phyloP scores from a whole-genome alignment of 1,140 invertebrate species.

The Scaptomyza hsui region DNA sequence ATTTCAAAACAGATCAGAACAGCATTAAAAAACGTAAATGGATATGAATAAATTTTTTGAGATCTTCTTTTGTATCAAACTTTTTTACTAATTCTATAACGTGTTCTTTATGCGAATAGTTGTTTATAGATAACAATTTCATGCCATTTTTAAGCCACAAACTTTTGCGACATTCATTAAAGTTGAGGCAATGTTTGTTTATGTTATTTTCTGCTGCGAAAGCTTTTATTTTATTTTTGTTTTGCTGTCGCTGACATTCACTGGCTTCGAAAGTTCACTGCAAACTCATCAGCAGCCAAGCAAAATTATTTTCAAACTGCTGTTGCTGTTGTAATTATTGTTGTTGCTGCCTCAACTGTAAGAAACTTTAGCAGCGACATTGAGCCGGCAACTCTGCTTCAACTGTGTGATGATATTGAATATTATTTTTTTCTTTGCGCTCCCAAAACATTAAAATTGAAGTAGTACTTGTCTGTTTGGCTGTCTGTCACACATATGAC shows the following conservation, averaged over 20 bases:
- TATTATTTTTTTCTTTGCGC: conserved; percentile 3
- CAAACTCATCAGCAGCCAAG: conserved; percentile 57
- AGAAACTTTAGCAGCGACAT: conserved; percentile 57
- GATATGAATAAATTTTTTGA: conserved; percentile 2
- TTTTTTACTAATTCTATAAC: neutral
- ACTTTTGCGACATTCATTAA: conserved; percentile 57
- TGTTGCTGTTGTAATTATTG: conserved; percentile 34
- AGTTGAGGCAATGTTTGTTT: conserved; percentile 52
- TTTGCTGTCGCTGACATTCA: conserved; percentile 43
- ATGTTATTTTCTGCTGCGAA: conserved; percentile 12
- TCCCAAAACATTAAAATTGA: conserved; percentile 53
- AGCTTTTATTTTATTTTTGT: conserved; percentile 22
- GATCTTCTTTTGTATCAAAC: conserved; percentile 19
- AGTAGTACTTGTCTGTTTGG: conserved; percentile 31
- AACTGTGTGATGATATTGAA: conserved; percentile 26
- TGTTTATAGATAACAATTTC: conserved; percentile 7
- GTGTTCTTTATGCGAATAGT: neutral
- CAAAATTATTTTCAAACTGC: conserved; percentile 65
- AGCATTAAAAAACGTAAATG: conserved; percentile 28
- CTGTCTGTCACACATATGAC: conserved; percentile 64
- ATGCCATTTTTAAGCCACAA: conserved; percentile 22
- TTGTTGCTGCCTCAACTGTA: conserved; percentile 34
- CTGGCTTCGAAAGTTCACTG: conserved; percentile 62
- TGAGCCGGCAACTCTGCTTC: conserved; percentile 43
- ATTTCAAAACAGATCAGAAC: conserved; percentile 40